A percentile compares a stretch with the other conserved stretches of the same genome.
Conservation (phyloP, 2,113 vertebrate genomes). For the Poeciliopsis retropinna region DNA sequence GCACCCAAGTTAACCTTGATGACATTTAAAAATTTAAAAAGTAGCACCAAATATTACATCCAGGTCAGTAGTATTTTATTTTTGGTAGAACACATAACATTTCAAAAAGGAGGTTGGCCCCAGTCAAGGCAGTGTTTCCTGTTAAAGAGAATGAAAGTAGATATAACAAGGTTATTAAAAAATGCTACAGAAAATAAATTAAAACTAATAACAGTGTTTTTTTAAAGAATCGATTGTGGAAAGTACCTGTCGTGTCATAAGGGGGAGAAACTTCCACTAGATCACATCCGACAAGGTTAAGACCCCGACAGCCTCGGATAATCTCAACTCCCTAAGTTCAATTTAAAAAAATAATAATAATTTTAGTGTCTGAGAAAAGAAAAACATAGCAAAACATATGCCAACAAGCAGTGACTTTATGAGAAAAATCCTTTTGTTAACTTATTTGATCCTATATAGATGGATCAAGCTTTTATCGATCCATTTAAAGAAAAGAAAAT, state of each 20-base stretch:
- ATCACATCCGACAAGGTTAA: slow-evolving; percentile 92
- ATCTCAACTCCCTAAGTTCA: slow-evolving; percentile 89
- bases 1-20: too few species aligned
- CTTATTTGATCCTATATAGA: not conserved
- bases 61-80: slow-evolving; percentile 77
- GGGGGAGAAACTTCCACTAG: slow-evolving; percentile 91
- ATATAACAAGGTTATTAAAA: not conserved
- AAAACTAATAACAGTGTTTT: not conserved
- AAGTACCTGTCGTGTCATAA: slow-evolving; percentile 89
- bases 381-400: not conserved
- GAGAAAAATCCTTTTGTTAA: not conserved
- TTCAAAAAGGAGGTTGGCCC: slow-evolving; percentile 93
- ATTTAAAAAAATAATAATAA: not conserved
- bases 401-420: not conserved
- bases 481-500: too few species aligned
- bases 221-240: not conserved
- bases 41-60: not conserved
- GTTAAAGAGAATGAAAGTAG: not conserved
- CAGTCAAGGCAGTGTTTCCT: slow-evolving; percentile 94
- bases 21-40: not conserved
- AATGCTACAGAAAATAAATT: not conserved
- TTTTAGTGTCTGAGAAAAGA: not conserved
- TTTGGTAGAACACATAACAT: slow-evolving; percentile 92
- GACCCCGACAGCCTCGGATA: slow-evolving; percentile 89
- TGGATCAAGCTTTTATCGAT: not conserved